phyloP scores from a whole-genome alignment of 2,113 vertebrate genomes.

The Ibidorhyncha struthersii region DNA sequence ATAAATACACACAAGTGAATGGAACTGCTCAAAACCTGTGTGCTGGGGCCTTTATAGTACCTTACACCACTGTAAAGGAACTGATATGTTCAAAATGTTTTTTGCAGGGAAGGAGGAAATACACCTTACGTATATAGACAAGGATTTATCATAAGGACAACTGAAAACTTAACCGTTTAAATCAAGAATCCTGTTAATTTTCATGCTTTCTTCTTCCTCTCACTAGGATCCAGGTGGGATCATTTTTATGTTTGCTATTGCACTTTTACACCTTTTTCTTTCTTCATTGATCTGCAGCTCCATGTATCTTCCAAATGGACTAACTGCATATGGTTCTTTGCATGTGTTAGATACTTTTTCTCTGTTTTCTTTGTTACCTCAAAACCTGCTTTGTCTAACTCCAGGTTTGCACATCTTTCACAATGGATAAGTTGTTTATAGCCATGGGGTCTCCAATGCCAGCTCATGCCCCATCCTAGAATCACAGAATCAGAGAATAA shows the following conservation, averaged over 20 bases:
- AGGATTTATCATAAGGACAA: background rate
- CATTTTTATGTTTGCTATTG: background rate
- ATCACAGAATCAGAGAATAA: background rate
- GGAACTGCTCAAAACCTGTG: background rate
- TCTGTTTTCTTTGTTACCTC: background rate
- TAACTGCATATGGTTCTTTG: background rate
- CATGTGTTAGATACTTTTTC: background rate
- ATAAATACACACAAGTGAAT: background rate
- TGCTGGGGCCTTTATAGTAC: background rate
- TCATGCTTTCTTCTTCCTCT: background rate
- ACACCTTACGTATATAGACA: background rate
- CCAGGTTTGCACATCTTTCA: background rate
- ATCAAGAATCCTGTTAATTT: background rate
- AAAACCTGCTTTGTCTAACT: background rate
- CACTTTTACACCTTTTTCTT: background rate
- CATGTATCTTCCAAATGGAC: background rate
- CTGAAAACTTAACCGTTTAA: background rate
- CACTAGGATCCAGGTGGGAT: background rate
- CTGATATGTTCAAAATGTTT: background rate
- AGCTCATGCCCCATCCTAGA: background rate
- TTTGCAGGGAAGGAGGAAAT: background rate
- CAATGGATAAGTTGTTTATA: background rate
- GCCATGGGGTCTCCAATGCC: background rate
- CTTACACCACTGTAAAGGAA: background rate
- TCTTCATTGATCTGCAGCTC: background rate